phyloP scores from a whole-genome alignment of 2,797 vertebrate genomes.

The Pseudotriccus pelzelni region DNA sequence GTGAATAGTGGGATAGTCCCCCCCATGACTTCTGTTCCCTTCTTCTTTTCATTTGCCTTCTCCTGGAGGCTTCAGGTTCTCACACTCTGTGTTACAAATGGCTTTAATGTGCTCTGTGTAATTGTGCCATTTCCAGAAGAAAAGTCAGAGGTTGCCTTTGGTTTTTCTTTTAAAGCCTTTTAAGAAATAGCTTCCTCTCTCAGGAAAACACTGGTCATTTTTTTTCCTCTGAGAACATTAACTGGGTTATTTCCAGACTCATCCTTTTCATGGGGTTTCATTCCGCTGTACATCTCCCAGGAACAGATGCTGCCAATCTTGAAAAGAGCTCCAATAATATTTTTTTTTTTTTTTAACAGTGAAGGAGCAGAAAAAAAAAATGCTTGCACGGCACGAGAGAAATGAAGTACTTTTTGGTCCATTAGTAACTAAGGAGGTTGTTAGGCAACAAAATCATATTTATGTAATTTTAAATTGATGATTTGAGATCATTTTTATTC shows the following conservation, averaged over 20 bases:
- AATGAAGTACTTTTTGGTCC: background rate
- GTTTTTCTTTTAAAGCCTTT: background rate
- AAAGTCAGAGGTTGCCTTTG: constrained; percentile 32
- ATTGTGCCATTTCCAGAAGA: constrained; percentile 10
- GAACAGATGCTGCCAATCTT: background rate
- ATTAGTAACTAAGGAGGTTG: background rate
- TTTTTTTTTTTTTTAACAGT: background rate
- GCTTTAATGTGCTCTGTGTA: constrained; percentile 4
- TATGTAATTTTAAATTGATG: background rate
- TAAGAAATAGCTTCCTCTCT: background rate
- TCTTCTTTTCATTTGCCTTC: constrained; percentile 16
- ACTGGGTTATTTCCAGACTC: background rate
- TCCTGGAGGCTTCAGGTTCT: background rate
- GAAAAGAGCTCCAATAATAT: background rate
- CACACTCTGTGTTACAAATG: background rate
- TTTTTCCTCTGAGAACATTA: background rate
- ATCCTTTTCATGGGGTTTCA: background rate
- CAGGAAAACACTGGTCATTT: background rate
- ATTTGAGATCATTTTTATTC: background rate
- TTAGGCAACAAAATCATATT: background rate
- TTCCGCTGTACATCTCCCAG: background rate
- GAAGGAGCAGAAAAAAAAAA: background rate
- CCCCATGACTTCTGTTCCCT: background rate
- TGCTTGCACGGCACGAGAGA: background rate
- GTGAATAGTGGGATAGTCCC: background rate